Percentiles rank a stretch among this genome's conserved stretches.
Evolutionary conservation across 2,888 invertebrate species (phyloP).

Genomic region (Yponomeuta sedellus): DNA sequence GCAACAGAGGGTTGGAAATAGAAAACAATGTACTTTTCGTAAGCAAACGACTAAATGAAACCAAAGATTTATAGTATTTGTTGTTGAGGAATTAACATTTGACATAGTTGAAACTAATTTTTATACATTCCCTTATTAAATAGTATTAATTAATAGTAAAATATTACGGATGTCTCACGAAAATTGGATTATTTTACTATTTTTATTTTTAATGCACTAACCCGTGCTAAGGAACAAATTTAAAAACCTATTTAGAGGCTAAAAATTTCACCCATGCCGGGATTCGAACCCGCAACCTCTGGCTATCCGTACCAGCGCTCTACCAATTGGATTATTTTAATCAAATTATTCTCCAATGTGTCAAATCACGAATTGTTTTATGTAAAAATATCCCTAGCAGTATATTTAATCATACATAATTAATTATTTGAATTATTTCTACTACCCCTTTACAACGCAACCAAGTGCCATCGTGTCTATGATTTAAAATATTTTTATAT

Average conservation of each 20-base stretch:
- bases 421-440: constrained; percentile 36
- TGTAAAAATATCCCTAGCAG: background rate
- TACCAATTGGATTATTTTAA: constrained; percentile 21
- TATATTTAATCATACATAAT: constrained; percentile 23
- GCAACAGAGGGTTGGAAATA: constrained; percentile 30
- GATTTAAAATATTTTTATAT: constrained; percentile 64
- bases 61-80: constrained; percentile 75
- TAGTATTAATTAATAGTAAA: constrained; percentile 27
- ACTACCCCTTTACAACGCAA: constrained; percentile 58
- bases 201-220: no score
- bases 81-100: constrained; percentile 61
- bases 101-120: constrained; percentile 64
- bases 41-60: constrained; percentile 66
- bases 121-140: constrained; percentile 58
- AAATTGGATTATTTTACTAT: constrained; percentile 21
- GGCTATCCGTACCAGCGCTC: no score
- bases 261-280: no score
- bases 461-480: constrained; percentile 72
- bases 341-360: constrained; percentile 37
- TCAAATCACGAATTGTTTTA: constrained; percentile 36
- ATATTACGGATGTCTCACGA: constrained; percentile 23
- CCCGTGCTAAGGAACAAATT: no score
- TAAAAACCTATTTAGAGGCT: no score
- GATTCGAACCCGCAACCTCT: no score
- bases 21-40: constrained; percentile 40